phyloP scores from a whole-genome alignment of 1,140 invertebrate genomes.

The Sminthurinus signatus region DNA sequence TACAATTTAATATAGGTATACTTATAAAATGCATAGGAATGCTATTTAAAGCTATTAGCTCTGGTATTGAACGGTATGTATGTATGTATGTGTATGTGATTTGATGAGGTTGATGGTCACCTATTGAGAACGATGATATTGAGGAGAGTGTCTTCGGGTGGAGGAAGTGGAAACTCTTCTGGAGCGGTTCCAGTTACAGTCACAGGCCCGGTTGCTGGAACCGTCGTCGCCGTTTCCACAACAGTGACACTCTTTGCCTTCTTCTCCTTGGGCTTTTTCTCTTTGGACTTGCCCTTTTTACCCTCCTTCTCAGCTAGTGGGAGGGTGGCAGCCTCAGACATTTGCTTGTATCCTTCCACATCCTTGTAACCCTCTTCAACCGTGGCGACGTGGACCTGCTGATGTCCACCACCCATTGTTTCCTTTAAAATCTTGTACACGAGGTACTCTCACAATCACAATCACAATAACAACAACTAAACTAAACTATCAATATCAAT shows the following conservation, averaged over 20 bases:
- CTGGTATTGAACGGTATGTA: no score
- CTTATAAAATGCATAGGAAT: not conserved
- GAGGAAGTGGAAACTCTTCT: conserved; percentile 40
- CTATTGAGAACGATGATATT: conserved; percentile 40
- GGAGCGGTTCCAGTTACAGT: conserved; percentile 30
- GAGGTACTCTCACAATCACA: not conserved
- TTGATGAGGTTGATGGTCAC: no score
- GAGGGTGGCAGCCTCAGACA: conserved; percentile 39
- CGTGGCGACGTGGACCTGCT: conserved; percentile 76
- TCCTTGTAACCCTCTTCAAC: conserved; percentile 61
- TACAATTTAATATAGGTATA: no score
- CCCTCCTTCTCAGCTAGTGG: conserved; percentile 37
- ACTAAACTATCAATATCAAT: no score
- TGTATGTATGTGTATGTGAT: no score
- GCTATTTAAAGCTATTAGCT: no score
- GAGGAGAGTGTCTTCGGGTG: conserved; percentile 40
- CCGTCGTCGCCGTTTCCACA: no score
- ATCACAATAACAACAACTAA: no score
- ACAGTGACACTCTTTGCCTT: conserved; percentile 37
- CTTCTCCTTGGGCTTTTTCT: conserved; percentile 36
- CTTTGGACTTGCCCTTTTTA: conserved; percentile 35
- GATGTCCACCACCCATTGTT: conserved; percentile 59
- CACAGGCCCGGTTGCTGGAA: conserved; percentile 15
- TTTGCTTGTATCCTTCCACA: conserved; percentile 38
- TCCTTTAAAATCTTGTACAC: no score